Base-by-base conservation (phyloP, 64 coral and sea anemone species). In the Hydrozoanthus tunicans region DNA sequence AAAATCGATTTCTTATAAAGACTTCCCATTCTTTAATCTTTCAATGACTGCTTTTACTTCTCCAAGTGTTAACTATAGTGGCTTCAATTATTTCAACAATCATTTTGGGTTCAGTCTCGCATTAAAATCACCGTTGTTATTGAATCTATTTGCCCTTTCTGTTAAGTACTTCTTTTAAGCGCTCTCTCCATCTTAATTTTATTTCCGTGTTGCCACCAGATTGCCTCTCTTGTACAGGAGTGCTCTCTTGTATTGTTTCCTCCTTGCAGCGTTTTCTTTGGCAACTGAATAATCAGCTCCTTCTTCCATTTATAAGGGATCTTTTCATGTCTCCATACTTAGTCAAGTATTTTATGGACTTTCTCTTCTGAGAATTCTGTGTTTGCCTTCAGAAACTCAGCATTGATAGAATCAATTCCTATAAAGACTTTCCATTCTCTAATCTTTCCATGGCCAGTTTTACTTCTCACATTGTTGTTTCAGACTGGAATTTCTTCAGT, bases 371-470 rank as follows among this genome's bases (percentile, higher is more conserved):
- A 51, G 17, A 52, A 64, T 52, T 86, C 60, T 69, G 25, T n/a
- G 58, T 86, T 63, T 43, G 83, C 83, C 69, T 86, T 67, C 8
- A 86, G 51, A 4, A 86, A 25, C 64, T 86, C 83, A 51, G 14
- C 63, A 43, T 3, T 15, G 17, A 86, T 86, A 3, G 10, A 15
- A 59, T 90, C 74, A 15, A 79, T 27, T 79, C 58, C 75, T 13
- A 74, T 43, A 43, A 56, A 51, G 89, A 51, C 62, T 91, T 83
- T 68, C 53, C 58, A 71, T 83, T 82, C 79, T 91, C 70, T 68
- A 77, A n/a, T 9, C 57, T 12, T 53, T 62, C 62, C 66, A 85
- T 89, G 53, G 65, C 70, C 53, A 58, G 59, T 53, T 56, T 81
- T 58, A 81, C 77, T 54, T 89, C 86, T 43, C 32, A 43, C 0